phyloP scores from a whole-genome alignment of 2,113 vertebrate genomes.

The Euleptes europaea region DNA sequence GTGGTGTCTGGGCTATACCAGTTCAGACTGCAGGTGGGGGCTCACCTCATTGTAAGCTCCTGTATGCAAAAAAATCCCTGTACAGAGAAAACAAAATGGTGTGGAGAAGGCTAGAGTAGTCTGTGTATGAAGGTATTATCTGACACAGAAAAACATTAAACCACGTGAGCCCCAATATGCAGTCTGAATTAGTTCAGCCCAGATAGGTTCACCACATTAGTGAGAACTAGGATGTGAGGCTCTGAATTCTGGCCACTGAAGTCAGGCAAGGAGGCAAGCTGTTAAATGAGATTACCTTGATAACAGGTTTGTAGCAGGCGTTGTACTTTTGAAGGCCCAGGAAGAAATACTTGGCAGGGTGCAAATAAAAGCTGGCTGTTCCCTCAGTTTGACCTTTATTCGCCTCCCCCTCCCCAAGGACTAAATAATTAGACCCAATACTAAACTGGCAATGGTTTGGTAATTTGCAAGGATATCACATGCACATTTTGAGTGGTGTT shows the following conservation, averaged over 20 bases:
- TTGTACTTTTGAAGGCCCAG: background rate
- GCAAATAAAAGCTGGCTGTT: background rate
- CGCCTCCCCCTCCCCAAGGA: background rate
- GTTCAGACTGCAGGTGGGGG: no score
- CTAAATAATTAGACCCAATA: conserved; percentile 17
- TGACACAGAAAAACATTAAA: no score
- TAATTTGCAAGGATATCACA: conserved; percentile 22
- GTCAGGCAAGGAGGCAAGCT: background rate
- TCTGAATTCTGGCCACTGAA: background rate
- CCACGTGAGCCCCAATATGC: no score
- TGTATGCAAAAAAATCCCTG: no score
- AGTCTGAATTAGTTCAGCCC: no score
- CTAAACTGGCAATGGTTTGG: background rate
- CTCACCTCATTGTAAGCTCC: no score
- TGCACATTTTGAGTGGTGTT: conserved; percentile 9
- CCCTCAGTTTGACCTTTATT: background rate
- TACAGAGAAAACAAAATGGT: no score
- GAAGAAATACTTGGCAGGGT: background rate
- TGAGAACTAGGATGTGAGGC: no score
- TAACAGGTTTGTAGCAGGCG: background rate
- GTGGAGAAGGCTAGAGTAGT: no score
- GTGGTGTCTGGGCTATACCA: no score
- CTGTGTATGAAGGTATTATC: no score
- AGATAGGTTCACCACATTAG: no score
- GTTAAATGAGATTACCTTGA: background rate